Evolutionary conservation across 2,797 vertebrate genomes (phyloP), one percentile per base, ranked within the genome.

Genomic region (Tarsius wallacei): DNA sequence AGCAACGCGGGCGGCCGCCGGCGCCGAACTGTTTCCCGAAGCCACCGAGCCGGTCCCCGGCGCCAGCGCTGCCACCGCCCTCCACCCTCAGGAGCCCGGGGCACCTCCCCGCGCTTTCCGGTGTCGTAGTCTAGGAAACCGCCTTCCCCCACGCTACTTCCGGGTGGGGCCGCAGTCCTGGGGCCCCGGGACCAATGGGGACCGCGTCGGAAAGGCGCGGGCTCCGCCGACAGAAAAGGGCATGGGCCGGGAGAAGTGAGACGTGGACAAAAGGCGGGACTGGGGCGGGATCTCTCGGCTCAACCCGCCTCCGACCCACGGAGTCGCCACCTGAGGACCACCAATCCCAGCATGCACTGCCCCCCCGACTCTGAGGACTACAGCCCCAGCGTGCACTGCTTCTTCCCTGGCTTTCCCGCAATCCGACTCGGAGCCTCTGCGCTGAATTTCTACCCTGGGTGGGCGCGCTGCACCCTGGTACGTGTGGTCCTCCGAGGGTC

Each of bases 51-150:
- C 96, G 51, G 97, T 97, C 94, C 90, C 84, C 88, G 55, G 94
- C 87, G 97, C 98, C 95, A 91, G 97, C 87, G 95, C 94, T 78
- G 95, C 96, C 98, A 85, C 97, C 97, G 96, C 97, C 98, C 96
- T 96, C 97, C 84, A 90, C 97, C 96, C 96, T 95, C 93, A 16
- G 95, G 94, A 82, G 71, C 80, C 78, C 28, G 3, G 93, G 95
- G 97, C 90, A 15, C 98, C 95, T 83, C 98, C 98, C 97, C 94
- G 92, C 61, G 85, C 96, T 98, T 97, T 97, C 98, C 98, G 97
- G 97, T 97, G 98, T 98, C 98, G 99, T 98, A 98, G 98, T 98
- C 98, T 98, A 98, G 98, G 98, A 98, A 99, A 99, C 98, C 49
- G 84, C 97, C 98, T 94, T 93, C 93, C 76, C 93, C 14, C 26